These are phyloP conservation scores for Centropus unirufus DNA, from an alignment of 2,113 vertebrate species.

Conservation along the genomic window DNA sequence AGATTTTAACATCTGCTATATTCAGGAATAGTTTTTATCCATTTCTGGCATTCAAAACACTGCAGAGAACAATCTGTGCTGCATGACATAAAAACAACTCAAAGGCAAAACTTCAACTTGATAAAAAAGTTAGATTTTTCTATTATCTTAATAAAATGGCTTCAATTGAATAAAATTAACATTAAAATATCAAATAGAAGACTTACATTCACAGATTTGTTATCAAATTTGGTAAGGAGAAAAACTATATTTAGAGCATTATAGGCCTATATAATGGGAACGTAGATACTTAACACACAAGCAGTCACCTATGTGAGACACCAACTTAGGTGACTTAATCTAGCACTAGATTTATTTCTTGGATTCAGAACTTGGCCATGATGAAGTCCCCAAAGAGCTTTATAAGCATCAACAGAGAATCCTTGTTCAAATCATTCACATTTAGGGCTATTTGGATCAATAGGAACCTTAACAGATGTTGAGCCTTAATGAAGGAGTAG, in stretches of 20 bases:
- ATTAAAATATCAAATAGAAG: not conserved
- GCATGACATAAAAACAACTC: not conserved
- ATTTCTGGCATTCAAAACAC: not conserved
- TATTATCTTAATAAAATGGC: not conserved
- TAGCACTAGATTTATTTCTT: not conserved
- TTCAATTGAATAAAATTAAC: not conserved
- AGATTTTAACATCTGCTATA: slow-evolving; percentile 13
- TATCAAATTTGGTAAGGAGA: not conserved
- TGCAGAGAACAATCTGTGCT: not conserved
- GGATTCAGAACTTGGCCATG: not conserved
- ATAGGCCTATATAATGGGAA: not conserved
- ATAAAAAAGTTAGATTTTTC: not conserved
- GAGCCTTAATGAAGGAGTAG: not conserved
- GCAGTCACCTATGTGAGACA: not conserved
- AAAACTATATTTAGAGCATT: not conserved
- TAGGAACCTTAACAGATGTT: not conserved
- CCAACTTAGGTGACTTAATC: not conserved
- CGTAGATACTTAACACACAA: not conserved
- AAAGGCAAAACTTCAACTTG: not conserved
- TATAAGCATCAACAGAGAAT: not conserved
- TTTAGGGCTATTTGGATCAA: not conserved
- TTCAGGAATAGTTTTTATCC: not conserved
- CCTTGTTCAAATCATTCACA: not conserved
- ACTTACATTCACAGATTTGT: not conserved
- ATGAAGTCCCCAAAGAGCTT: not conserved